Percentiles rank a stretch among this genome's conserved stretches.
phyloP scores from a whole-genome alignment of 1,140 invertebrate genomes.

The Dendrolimus punctatus region DNA sequence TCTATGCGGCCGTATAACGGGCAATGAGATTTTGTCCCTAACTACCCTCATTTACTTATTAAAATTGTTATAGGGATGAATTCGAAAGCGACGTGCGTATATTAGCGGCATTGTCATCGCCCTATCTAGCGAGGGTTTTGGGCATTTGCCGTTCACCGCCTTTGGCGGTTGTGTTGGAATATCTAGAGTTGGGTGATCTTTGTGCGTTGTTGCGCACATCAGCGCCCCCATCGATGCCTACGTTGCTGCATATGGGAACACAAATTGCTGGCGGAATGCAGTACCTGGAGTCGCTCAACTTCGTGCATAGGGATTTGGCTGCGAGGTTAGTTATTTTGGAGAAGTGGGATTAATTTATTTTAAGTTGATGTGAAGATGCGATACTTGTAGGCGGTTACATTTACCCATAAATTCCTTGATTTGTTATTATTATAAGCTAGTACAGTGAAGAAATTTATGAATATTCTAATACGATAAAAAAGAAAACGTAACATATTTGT shows the following conservation, averaged over 20 bases:
- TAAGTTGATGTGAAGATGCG: too few relatives aligned
- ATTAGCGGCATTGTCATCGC: conserved; percentile 87
- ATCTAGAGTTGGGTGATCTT: conserved; percentile 91
- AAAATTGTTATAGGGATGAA: conserved; percentile 77
- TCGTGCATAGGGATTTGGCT: conserved; percentile 86
- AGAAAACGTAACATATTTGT: too few relatives aligned
- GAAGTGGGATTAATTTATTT: not conserved
- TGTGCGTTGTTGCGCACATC: conserved; percentile 86
- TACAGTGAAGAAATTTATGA: too few relatives aligned
- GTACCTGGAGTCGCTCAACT: conserved; percentile 86
- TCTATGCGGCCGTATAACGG: too few relatives aligned
- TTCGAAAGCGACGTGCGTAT: conserved; percentile 93
- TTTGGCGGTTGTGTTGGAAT: conserved; percentile 91
- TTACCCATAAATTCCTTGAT: too few relatives aligned
- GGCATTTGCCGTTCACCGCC: conserved; percentile 90
- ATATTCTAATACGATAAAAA: too few relatives aligned
- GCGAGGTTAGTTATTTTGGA: conserved; percentile 73
- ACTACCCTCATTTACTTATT: not conserved
- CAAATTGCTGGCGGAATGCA: conserved; percentile 92
- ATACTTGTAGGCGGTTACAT: too few relatives aligned
- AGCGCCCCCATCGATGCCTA: conserved; percentile 75
- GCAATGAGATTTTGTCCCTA: too few relatives aligned
- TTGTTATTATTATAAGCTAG: too few relatives aligned
- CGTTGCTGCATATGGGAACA: conserved; percentile 84
- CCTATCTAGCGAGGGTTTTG: conserved; percentile 89